Evolutionary conservation across 1,140 invertebrate genomes (phyloP).

Genomic region (Bicyclus anynana): DNA sequence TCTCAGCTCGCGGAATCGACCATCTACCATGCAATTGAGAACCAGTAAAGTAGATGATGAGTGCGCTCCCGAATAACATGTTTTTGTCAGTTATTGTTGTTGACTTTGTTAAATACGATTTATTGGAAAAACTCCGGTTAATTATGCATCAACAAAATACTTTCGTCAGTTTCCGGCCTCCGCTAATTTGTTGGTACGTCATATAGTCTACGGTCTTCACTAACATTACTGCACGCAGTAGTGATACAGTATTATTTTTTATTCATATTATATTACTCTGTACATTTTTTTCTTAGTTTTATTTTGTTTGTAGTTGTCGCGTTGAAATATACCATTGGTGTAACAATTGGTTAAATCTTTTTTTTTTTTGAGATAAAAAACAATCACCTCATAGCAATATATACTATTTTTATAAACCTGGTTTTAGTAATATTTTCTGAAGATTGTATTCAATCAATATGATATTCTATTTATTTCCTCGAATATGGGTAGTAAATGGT

Average conservation of each 20-base stretch:
- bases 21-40: too few species aligned
- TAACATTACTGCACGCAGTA: slow-evolving; percentile 63
- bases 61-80: too few species aligned
- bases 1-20: too few species aligned
- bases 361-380: slow-evolving; percentile 17
- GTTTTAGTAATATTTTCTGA: slow-evolving; percentile 11
- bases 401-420: slow-evolving; percentile 19
- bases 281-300: slow-evolving; percentile 68
- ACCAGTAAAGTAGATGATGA: too few species aligned
- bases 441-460: slow-evolving; percentile 12
- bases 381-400: slow-evolving; percentile 26
- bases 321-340: slow-evolving; percentile 38
- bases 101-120: too few species aligned
- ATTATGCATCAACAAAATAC: too few species aligned
- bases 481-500: too few species aligned
- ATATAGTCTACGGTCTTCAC: slow-evolving; percentile 25
- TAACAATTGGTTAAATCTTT: slow-evolving; percentile 31
- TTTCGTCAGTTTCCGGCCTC: too few species aligned
- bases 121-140: too few species aligned
- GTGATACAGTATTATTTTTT: slow-evolving; percentile 76
- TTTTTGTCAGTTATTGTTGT: too few species aligned
- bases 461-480: too few species aligned
- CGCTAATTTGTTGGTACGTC: not conserved
- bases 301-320: slow-evolving; percentile 54
- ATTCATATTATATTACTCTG: slow-evolving; percentile 57